Evolutionary conservation across 2,888 invertebrate species (phyloP).

Genomic region (Lasiommata megera): DNA sequence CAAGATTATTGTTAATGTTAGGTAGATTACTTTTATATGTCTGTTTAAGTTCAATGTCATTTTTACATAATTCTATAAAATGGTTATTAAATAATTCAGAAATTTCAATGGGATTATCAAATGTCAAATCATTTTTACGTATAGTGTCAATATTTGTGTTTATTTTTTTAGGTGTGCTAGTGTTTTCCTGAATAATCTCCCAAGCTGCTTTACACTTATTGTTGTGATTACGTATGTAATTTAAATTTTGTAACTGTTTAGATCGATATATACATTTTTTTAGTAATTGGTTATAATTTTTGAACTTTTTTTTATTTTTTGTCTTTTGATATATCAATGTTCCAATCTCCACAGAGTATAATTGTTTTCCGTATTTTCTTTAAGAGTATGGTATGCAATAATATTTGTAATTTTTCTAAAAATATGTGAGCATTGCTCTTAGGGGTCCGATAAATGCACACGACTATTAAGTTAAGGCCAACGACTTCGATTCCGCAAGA

Average conservation of each 20-base stretch:
- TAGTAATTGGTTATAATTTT: not conserved
- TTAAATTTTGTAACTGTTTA: slow-evolving; percentile 9
- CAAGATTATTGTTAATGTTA: not conserved
- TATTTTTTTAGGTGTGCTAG: not conserved
- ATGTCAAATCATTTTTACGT: no score
- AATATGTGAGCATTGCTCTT: not conserved
- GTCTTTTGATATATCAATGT: slow-evolving; percentile 7
- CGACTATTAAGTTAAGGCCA: not conserved
- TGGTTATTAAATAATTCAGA: slow-evolving; percentile 1
- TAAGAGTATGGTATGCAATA: not conserved
- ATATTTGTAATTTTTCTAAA: not conserved
- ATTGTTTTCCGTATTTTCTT: slow-evolving; percentile 9
- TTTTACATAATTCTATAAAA: not conserved
- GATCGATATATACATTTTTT: slow-evolving; percentile 8
- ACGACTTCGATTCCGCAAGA: slow-evolving; percentile 1
- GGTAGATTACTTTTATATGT: not conserved
- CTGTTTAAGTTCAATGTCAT: not conserved
- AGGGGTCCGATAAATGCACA: slow-evolving; percentile 5
- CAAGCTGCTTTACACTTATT: slow-evolving; percentile 10
- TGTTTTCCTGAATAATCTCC: slow-evolving; percentile 3
- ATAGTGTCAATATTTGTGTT: no score
- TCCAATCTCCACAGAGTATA: slow-evolving; percentile 15
- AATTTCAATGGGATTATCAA: not conserved
- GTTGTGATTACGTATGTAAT: slow-evolving; percentile 4
- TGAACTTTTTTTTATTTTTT: not conserved